A percentile compares a stretch with the other conserved stretches of the same genome.
Conservation (phyloP, 2,888 invertebrate species). For the Junonia oenone region DNA sequence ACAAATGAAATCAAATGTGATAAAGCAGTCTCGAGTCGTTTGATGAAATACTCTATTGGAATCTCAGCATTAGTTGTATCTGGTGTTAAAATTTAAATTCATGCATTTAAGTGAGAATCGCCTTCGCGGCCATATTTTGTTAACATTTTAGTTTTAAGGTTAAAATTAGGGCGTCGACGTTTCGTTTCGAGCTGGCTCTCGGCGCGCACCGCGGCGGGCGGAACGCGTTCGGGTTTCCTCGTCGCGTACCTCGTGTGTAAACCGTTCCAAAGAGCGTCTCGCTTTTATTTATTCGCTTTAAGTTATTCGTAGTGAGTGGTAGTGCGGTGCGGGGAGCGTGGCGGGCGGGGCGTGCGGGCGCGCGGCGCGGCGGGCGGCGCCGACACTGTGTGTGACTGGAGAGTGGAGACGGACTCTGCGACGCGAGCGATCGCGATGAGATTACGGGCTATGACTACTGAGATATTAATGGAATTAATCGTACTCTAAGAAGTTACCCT, state of each 20-base stretch:
- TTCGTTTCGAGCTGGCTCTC: constrained; percentile 22
- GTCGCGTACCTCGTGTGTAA: not conserved
- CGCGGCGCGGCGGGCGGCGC: too few species aligned
- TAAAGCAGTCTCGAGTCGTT: not conserved
- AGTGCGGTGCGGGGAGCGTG: constrained; percentile 28
- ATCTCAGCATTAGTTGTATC: constrained; percentile 16
- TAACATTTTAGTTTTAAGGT: constrained; percentile 38
- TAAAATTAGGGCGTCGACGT: constrained; percentile 32
- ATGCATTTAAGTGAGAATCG: constrained; percentile 30
- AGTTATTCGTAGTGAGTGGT: constrained; percentile 49
- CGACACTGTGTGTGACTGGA: constrained; percentile 52
- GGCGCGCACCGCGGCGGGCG: constrained; percentile 9
- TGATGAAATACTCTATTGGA: constrained; percentile 9
- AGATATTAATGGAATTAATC: constrained; percentile 54
- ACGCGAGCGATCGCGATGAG: too few species aligned
- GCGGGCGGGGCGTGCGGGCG: constrained; percentile 28
- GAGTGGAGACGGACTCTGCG: constrained; percentile 34
- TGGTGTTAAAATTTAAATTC: constrained; percentile 25
- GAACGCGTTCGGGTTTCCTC: not conserved
- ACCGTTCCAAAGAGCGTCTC: constrained; percentile 70
- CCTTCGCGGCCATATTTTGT: constrained; percentile 40
- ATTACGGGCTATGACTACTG: constrained; percentile 50
- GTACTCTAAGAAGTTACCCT: constrained; percentile 56
- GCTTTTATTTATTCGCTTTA: constrained; percentile 65
- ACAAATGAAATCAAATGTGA: too few species aligned